Evolutionary conservation across 1,140 invertebrate species (phyloP).

Genomic region (Heliothis subflexa): DNA sequence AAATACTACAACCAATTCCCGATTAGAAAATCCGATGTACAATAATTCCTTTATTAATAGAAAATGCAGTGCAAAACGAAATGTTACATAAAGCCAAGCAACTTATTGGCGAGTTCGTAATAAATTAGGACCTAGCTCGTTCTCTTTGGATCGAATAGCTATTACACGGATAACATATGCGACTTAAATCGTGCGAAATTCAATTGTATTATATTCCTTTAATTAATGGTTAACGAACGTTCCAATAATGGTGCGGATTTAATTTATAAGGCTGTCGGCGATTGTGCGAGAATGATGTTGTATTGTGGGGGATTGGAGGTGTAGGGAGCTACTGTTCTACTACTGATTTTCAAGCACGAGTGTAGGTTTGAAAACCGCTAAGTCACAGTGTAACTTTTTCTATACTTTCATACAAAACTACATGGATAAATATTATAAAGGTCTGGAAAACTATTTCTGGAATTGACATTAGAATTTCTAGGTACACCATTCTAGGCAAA

Average conservation of each 20-base stretch:
- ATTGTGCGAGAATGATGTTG: constrained; percentile 6
- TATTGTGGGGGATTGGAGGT: not conserved
- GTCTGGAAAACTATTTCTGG: no score
- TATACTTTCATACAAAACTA: no score
- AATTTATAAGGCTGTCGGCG: constrained; percentile 17
- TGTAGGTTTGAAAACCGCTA: no score
- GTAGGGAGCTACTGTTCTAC: no score
- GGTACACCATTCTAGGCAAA: no score
- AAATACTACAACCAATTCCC: constrained; percentile 6
- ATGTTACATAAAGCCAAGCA: constrained; percentile 15
- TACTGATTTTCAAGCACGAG: no score
- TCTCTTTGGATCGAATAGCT: constrained; percentile 22
- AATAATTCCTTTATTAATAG: constrained; percentile 39
- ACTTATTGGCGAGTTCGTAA: constrained; percentile 20
- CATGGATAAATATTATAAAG: no score
- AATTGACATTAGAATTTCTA: no score
- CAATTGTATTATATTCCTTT: constrained; percentile 43
- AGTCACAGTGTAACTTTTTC: no score
- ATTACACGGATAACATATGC: constrained; percentile 39
- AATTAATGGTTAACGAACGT: constrained; percentile 39
- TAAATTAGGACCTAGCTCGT: constrained; percentile 25
- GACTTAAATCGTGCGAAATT: constrained; percentile 42
- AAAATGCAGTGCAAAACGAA: constrained; percentile 36
- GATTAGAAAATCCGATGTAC: constrained; percentile 34
- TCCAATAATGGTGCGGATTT: constrained; percentile 27